phyloP scores from a whole-genome alignment of 2,888 invertebrate species.

The Drosophila borborema region DNA sequence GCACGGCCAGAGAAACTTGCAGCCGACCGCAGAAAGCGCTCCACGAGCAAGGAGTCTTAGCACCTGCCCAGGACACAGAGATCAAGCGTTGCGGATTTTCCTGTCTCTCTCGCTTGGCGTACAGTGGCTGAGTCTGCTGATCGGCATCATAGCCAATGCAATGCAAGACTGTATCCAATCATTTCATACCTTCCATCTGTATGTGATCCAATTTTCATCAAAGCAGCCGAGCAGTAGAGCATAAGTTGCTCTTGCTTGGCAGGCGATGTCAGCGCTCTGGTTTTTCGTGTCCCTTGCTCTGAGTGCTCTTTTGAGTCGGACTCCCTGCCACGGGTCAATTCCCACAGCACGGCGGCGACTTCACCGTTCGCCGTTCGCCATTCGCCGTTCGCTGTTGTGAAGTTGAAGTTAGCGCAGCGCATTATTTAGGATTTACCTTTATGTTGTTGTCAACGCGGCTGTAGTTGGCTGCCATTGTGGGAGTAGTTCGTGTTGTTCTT shows the following conservation, averaged over 20 bases:
- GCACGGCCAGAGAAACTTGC: slow-evolving; percentile 51
- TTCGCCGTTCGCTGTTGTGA: slow-evolving; percentile 50
- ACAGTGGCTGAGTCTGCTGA: neutral
- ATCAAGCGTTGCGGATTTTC: slow-evolving; percentile 35
- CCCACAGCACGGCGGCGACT: slow-evolving; percentile 43
- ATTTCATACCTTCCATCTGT: neutral
- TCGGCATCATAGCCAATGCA: neutral
- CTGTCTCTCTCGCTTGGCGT: slow-evolving; percentile 13
- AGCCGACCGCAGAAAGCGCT: slow-evolving; percentile 63
- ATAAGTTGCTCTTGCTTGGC: neutral
- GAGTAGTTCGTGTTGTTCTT: slow-evolving; percentile 26
- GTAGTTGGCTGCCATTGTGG: slow-evolving; percentile 46
- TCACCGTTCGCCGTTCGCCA: too few species aligned
- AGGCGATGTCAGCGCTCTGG: slow-evolving; percentile 4
- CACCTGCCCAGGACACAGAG: slow-evolving; percentile 49
- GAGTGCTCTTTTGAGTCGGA: neutral
- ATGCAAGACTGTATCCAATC: neutral
- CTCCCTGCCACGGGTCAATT: slow-evolving; percentile 32
- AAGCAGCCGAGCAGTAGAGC: neutral
- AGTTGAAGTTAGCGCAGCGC: slow-evolving; percentile 75
- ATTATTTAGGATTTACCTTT: slow-evolving; percentile 82
- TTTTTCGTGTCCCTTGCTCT: neutral
- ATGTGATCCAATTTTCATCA: slow-evolving; percentile 5
- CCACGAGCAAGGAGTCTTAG: slow-evolving; percentile 24
- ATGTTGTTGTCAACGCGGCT: slow-evolving; percentile 73